Conservation (phyloP, 2,888 invertebrate species). For the Cataglyphis albicans region DNA sequence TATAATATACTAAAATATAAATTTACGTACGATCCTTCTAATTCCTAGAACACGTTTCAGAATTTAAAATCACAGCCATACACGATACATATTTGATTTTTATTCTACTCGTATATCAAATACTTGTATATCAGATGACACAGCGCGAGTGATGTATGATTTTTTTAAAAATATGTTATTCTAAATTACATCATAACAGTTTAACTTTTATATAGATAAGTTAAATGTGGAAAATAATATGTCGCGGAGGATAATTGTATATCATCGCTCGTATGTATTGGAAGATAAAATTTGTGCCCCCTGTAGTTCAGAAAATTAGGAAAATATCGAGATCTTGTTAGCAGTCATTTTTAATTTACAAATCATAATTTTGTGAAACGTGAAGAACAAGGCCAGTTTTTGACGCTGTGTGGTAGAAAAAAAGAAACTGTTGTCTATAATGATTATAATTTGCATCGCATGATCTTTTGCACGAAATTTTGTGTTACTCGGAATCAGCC, state of each 20-base stretch:
- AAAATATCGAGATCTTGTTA: not conserved
- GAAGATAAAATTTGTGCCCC: not conserved
- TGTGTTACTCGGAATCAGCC: conserved; percentile 14
- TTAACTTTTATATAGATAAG: not conserved
- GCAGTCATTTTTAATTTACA: not conserved
- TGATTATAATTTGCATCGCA: not conserved
- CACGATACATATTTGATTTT: not conserved
- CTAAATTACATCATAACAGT: not conserved
- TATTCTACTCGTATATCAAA: not conserved
- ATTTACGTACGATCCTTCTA: not conserved
- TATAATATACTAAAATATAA: conserved; percentile 23
- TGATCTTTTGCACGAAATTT: not conserved
- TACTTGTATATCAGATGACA: not conserved
- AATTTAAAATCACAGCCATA: not conserved
- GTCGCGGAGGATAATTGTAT: not conserved
- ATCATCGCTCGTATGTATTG: not conserved
- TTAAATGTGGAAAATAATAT: not conserved
- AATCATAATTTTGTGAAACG: not conserved
- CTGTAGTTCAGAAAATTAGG: not conserved
- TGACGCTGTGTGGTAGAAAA: not conserved
- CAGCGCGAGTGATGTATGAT: not conserved
- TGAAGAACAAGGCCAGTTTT: not conserved
- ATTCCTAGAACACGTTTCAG: not conserved
- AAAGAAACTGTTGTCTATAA: not conserved
- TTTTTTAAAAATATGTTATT: conserved; percentile 7